Conservation (phyloP, 2,888 invertebrate genomes). For the Diadegma fenestrale region DNA sequence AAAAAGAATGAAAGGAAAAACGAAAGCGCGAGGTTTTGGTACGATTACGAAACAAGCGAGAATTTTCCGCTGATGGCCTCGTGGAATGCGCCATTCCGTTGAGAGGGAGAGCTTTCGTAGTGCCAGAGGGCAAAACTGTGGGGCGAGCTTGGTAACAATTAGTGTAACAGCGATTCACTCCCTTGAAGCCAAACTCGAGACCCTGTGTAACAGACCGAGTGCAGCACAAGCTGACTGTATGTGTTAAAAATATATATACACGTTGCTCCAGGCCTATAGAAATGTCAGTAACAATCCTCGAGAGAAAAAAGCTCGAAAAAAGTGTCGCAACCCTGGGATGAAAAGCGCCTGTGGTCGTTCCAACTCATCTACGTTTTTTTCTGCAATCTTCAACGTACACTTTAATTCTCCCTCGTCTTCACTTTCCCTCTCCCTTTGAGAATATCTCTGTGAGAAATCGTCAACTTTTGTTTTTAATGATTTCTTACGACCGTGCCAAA, state of each 20-base stretch:
- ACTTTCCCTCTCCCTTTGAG: constrained; percentile 9
- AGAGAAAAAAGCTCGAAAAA: constrained; percentile 58
- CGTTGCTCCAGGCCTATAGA: constrained; percentile 18
- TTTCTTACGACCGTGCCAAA: background rate
- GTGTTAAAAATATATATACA: constrained; percentile 1
- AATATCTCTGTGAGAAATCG: background rate
- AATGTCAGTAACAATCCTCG: constrained; percentile 57
- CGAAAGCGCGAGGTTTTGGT: constrained; percentile 32
- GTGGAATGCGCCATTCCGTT: constrained; percentile 60
- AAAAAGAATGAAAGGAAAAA: background rate
- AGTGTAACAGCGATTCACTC: constrained; percentile 78
- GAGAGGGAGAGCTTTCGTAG: constrained; percentile 48
- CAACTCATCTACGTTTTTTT: constrained; percentile 59
- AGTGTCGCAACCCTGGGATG: constrained; percentile 62
- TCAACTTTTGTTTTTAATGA: constrained; percentile 13
- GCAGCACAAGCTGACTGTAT: constrained; percentile 23
- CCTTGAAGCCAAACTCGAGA: constrained; percentile 63
- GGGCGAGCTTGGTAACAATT: constrained; percentile 77
- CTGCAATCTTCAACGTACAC: constrained; percentile 44
- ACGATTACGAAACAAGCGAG: constrained; percentile 61
- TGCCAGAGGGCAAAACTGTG: constrained; percentile 52
- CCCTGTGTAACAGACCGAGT: constrained; percentile 35
- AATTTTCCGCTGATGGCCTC: constrained; percentile 38
- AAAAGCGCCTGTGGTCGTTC: constrained; percentile 63
- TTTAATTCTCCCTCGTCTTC: constrained; percentile 1